phyloP scores from a whole-genome alignment of 2,888 invertebrate genomes.

The Nebria salina region DNA sequence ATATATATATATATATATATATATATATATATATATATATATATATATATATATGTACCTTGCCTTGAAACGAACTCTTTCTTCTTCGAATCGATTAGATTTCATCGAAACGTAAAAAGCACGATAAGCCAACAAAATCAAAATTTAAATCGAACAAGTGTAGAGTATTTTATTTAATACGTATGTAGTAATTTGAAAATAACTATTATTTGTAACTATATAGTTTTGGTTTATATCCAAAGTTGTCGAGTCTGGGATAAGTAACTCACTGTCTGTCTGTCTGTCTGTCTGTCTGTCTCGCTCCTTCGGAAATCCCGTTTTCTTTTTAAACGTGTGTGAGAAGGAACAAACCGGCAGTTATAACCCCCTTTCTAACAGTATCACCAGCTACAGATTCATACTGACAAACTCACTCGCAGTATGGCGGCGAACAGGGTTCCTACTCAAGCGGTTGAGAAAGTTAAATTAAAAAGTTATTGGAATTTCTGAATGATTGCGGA shows the following conservation, averaged over 20 bases:
- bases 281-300: neutral
- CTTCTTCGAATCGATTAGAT: too few relatives aligned
- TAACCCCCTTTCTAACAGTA: neutral
- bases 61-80: too few relatives aligned
- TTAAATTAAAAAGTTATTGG: constrained; percentile 47
- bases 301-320: neutral
- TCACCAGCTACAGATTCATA: constrained; percentile 11
- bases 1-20: too few relatives aligned
- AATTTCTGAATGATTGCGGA: constrained; percentile 46
- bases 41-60: too few relatives aligned
- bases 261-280: neutral
- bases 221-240: constrained; percentile 1
- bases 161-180: neutral
- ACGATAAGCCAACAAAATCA: too few relatives aligned
- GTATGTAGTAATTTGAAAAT: neutral
- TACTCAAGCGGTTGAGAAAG: constrained; percentile 45
- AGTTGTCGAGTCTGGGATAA: neutral
- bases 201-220: neutral
- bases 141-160: too few relatives aligned
- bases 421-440: neutral
- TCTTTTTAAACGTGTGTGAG: neutral
- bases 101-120: too few relatives aligned
- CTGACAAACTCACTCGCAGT: constrained; percentile 2
- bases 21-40: too few relatives aligned
- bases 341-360: neutral